Base-by-base conservation (phyloP, 1,140 invertebrate genomes). In the Acromyrmex charruanus region DNA sequence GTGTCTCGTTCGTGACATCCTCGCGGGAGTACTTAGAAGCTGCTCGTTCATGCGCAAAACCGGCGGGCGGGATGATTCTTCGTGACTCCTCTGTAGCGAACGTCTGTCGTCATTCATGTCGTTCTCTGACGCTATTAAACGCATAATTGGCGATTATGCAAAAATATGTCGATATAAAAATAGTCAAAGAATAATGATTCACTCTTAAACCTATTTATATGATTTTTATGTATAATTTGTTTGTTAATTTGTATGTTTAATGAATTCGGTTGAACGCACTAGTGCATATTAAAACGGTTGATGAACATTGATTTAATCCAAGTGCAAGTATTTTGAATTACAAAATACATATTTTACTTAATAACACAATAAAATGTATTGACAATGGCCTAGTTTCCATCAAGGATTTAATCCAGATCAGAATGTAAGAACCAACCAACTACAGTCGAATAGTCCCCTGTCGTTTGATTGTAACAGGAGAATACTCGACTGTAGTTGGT, bases 31-130 rank as follows among this genome's bases (percentile, higher is more conserved):
- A 49, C 39, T 51, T 39, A 25, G 28, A 59, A 74, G 12, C 55
- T 44, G 39, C 31, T 9, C 44, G 69, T 84, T 84, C 80, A 75
- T 84, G 80, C 80, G 80, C 80, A 84, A 81, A 84, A 59, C 51
- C 51, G 35, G 16, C 31, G 31, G 55, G 55, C n/a, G 4, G 39
- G 68, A 55, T 63, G 77, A 7, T 16, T 71, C 35, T 66, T 63
- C 53, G 12, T 39, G 35, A 39, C 39, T 66, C 87, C 31, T 49
- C 63, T 58, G 2, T 65, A 79, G 31, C 80, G 66, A 84, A 72
- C 39, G 63, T 39, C 39, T 69, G 63, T 89, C 75, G 77, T 87
- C 66, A 66, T 90, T 89, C 77, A 61, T n/a, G 21, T 18, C 18
- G 18, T 49, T 59, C 25, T 39, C 31, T 28, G 71, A 84, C 4